Percentiles rank a stretch among this genome's conserved stretches.
These are phyloP conservation scores for Tiliacea aurago DNA, from an alignment of 2,888 invertebrate genomes.

Conservation along the genomic window DNA sequence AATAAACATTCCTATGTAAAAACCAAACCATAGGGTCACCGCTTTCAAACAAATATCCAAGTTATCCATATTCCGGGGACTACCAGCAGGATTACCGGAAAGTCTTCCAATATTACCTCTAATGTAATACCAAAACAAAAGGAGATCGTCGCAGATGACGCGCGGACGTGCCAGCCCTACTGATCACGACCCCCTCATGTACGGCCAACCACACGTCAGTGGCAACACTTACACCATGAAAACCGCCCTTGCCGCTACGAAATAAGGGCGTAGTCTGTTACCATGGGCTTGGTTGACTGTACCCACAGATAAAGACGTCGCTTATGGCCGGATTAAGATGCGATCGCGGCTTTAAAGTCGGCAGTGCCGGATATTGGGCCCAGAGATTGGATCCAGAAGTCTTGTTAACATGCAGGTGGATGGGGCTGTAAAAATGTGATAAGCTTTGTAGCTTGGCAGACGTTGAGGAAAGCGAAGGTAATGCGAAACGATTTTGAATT, in stretches of 20 bases:
- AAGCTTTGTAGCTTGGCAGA: conserved; percentile 31
- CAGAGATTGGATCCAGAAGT: conserved; percentile 42
- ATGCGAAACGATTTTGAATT: conserved; percentile 30
- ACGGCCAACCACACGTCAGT: neutral
- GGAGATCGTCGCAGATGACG: conserved; percentile 80
- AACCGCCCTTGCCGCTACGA: neutral
- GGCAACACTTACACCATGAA: neutral
- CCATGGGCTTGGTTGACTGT: conserved; percentile 18
- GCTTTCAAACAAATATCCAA: conserved; percentile 16
- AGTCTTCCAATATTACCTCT: conserved; percentile 60
- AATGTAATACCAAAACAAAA: conserved; percentile 72
- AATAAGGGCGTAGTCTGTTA: neutral
- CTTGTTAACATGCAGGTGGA: conserved; percentile 64
- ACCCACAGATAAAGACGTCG: conserved; percentile 73
- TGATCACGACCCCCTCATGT: conserved; percentile 47
- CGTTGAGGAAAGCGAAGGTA: neutral
- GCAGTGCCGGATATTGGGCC: conserved; percentile 47
- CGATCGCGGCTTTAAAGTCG: conserved; percentile 76
- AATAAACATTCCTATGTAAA: conserved; percentile 9
- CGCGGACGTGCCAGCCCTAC: conserved; percentile 79
- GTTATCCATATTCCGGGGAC: conserved; percentile 35
- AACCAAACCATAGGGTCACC: neutral
- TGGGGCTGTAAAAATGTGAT: conserved; percentile 45
- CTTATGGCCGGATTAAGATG: conserved; percentile 82
- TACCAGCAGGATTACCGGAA: conserved; percentile 52